phyloP scores from a whole-genome alignment of 2,113 vertebrate species.

The Pangasianodon gigas region DNA sequence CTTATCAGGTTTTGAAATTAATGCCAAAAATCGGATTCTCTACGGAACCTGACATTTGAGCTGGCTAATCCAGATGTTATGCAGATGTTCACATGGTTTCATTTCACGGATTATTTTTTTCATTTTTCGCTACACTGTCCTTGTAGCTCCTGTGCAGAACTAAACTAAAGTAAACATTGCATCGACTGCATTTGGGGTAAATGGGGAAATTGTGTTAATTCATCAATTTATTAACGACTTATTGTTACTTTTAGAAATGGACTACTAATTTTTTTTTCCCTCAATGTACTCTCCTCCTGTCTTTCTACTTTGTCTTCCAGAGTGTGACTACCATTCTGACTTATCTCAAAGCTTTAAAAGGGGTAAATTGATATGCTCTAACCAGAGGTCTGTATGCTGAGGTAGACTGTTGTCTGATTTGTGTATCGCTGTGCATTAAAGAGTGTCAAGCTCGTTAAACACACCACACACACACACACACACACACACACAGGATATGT shows the following conservation, averaged over 20 bases:
- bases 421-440: slow-evolving; percentile 22
- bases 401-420: slow-evolving; percentile 12
- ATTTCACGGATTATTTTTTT: too few relatives aligned
- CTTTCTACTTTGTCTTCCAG: slow-evolving; percentile 59
- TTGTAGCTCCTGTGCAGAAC: background rate
- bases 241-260: background rate
- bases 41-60: background rate
- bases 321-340: slow-evolving; percentile 58
- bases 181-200: slow-evolving; percentile 1
- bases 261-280: background rate
- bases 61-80: background rate
- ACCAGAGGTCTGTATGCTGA: background rate
- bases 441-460: background rate
- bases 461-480: background rate
- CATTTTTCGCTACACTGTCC: background rate
- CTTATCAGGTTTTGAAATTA: background rate
- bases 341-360: slow-evolving; percentile 50
- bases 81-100: background rate
- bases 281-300: background rate
- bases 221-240: background rate
- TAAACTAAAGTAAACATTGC: background rate
- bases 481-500: background rate
- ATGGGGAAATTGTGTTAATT: background rate
- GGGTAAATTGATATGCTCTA: slow-evolving; percentile 43
- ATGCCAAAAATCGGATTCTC: background rate